Evolutionary conservation across 2,797 vertebrate genomes (phyloP).

Genomic region (Choloepus didactylus): DNA sequence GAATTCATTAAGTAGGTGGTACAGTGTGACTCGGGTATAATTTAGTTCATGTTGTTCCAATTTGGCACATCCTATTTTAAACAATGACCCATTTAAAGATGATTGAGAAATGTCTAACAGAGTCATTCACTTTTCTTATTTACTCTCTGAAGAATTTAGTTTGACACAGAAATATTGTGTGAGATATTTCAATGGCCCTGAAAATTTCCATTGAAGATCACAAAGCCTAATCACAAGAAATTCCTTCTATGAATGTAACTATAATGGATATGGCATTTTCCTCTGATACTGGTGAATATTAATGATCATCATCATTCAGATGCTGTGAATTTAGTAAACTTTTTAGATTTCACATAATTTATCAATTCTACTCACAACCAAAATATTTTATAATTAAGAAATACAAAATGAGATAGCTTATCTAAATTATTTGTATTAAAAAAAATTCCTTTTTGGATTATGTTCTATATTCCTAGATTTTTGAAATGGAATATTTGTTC

Average conservation of each 20-base stretch:
- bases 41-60: slow-evolving; percentile 73
- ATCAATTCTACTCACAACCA: neutral
- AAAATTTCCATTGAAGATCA: slow-evolving; percentile 74
- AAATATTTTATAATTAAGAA: slow-evolving; percentile 28
- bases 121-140: slow-evolving; percentile 75
- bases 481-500: neutral
- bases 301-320: neutral
- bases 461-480: neutral
- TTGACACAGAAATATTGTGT: slow-evolving; percentile 76
- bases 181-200: slow-evolving; percentile 69
- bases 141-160: slow-evolving; percentile 73
- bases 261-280: neutral
- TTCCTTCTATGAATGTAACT: slow-evolving; percentile 50
- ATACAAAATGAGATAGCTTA: neutral
- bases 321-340: neutral
- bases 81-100: slow-evolving; percentile 83
- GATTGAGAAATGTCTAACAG: slow-evolving; percentile 78
- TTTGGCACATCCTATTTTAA: slow-evolving; percentile 82
- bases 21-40: slow-evolving; percentile 69
- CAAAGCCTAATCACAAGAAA: slow-evolving; percentile 64
- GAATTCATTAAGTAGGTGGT: slow-evolving; percentile 78
- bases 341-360: neutral
- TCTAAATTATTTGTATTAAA: neutral
- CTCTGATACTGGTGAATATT: neutral
- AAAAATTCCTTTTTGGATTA: neutral